Evolutionary conservation across 2,797 vertebrate species (phyloP).

Genomic region (Dipus sagitta): DNA sequence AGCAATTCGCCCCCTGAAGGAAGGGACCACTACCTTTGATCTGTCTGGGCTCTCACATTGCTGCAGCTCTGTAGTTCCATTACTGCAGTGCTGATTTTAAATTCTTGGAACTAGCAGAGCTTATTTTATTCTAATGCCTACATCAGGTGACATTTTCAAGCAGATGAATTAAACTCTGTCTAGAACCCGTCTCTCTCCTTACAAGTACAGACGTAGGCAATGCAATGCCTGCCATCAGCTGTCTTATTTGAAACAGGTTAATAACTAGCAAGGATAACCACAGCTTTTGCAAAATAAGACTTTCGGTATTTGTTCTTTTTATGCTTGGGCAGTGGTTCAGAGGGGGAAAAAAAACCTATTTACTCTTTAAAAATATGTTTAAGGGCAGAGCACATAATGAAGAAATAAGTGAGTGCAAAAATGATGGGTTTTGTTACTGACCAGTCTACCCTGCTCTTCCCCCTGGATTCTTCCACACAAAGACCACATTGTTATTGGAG

Average conservation of each 20-base stretch:
- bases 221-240: slow-evolving; percentile 72
- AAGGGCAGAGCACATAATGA: slow-evolving; percentile 92
- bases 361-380: slow-evolving; percentile 95
- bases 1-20: neutral
- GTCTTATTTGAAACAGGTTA: slow-evolving; percentile 84
- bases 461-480: slow-evolving; percentile 96
- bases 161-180: slow-evolving; percentile 68
- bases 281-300: slow-evolving; percentile 84
- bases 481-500: slow-evolving; percentile 96
- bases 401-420: slow-evolving; percentile 91
- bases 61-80: neutral
- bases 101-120: slow-evolving; percentile 69
- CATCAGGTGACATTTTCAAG: slow-evolving; percentile 69
- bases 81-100: slow-evolving; percentile 63
- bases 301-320: slow-evolving; percentile 90
- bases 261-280: slow-evolving; percentile 84
- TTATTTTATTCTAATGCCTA: slow-evolving; percentile 68
- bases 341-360: slow-evolving; percentile 87
- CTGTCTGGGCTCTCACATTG: neutral
- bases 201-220: slow-evolving; percentile 68
- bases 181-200: slow-evolving; percentile 65
- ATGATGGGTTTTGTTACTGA: slow-evolving; percentile 88
- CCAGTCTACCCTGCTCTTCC: slow-evolving; percentile 92
- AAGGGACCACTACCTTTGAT: neutral
- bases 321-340: slow-evolving; percentile 91